Percentiles rank a stretch among this genome's conserved stretches.
Conservation (phyloP, 2,888 invertebrate species). For the Linnaemya tessellans region DNA sequence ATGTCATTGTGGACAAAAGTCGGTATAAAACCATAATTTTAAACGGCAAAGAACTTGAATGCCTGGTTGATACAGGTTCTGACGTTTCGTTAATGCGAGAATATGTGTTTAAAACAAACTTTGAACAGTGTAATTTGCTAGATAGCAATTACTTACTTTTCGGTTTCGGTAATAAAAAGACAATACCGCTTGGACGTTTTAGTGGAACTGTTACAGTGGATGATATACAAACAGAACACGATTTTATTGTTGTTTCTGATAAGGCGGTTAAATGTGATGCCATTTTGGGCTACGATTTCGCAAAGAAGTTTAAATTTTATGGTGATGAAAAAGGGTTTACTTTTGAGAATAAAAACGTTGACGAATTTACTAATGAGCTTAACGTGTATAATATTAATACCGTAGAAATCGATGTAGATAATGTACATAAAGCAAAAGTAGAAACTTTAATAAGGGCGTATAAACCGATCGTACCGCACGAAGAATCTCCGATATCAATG, state of each 20-base stretch:
- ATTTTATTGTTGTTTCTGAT: slow-evolving; percentile 54
- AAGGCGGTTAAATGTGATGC: slow-evolving; percentile 52
- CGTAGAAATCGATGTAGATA: slow-evolving; percentile 13
- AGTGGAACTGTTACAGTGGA: slow-evolving; percentile 20
- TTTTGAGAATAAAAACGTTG: slow-evolving; percentile 21
- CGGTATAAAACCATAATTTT: not conserved
- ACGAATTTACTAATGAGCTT: slow-evolving; percentile 21
- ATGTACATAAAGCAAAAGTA: slow-evolving; percentile 12
- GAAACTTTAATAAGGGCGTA: slow-evolving; percentile 6
- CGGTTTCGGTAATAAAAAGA: slow-evolving; percentile 38
- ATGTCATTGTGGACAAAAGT: slow-evolving; percentile 7
- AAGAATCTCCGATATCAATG: slow-evolving; percentile 52
- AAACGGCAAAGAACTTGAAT: slow-evolving; percentile 15
- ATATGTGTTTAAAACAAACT: slow-evolving; percentile 1
- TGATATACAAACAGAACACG: slow-evolving; percentile 30
- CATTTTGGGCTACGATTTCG: slow-evolving; percentile 58
- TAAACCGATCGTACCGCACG: slow-evolving; percentile 4
- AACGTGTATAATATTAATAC: slow-evolving; percentile 8
- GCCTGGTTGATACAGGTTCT: slow-evolving; percentile 38
- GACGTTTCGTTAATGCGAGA: slow-evolving; percentile 21
- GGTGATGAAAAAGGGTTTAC: slow-evolving; percentile 24
- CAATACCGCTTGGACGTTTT: slow-evolving; percentile 23
- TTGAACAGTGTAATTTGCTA: not conserved
- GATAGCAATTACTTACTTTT: not conserved
- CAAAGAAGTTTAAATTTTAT: slow-evolving; percentile 28